Conservation (phyloP, 23 tunicate species). For the Aplidium turbinatum region DNA sequence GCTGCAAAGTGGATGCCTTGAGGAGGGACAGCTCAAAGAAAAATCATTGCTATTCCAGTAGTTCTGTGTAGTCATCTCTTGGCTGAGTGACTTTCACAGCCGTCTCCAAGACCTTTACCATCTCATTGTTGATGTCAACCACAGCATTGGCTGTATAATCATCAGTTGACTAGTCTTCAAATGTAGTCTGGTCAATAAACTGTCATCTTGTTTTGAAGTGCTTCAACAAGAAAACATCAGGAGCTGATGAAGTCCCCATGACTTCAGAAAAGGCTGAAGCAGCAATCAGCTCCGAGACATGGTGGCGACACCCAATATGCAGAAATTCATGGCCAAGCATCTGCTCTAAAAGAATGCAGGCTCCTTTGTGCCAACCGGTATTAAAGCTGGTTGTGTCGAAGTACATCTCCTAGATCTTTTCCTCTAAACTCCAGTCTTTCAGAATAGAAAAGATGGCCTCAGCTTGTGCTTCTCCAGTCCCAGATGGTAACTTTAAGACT, state of each 20-base stretch:
- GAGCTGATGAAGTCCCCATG: slow-evolving; percentile 12
- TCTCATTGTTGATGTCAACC: slow-evolving; percentile 14
- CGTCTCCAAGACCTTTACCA: slow-evolving; percentile 21
- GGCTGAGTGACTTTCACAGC: slow-evolving; percentile 15
- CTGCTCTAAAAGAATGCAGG: slow-evolving; percentile 17
- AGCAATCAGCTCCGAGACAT: slow-evolving; percentile 9
- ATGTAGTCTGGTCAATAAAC: slow-evolving; percentile 15
- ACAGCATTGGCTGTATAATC: slow-evolving; percentile 6
- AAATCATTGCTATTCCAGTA: too few relatives aligned
- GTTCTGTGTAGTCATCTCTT: slow-evolving; percentile 16
- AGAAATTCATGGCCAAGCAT: slow-evolving; percentile 6
- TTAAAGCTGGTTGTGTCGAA: slow-evolving; percentile 21
- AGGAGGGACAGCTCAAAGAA: slow-evolving; percentile 18
- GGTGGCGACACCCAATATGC: slow-evolving; percentile 21
- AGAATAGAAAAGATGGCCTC: slow-evolving; percentile 15
- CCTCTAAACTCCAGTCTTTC: slow-evolving; percentile 21
- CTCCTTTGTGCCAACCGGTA: slow-evolving; percentile 21
- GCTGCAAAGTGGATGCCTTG: slow-evolving; percentile 20
- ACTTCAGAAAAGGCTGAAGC: slow-evolving; percentile 9
- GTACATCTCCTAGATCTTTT: slow-evolving; percentile 9
- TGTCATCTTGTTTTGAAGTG: slow-evolving; percentile 10
- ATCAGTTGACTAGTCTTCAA: slow-evolving; percentile 22
- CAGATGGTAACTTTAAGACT: slow-evolving; percentile 20
- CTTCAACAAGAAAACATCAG: slow-evolving; percentile 9
- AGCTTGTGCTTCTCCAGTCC: slow-evolving; percentile 18